Evolutionary conservation across 2,797 vertebrate species (phyloP), one percentile per base, ranked within the genome.

Genomic region (Girardinus metallicus): DNA sequence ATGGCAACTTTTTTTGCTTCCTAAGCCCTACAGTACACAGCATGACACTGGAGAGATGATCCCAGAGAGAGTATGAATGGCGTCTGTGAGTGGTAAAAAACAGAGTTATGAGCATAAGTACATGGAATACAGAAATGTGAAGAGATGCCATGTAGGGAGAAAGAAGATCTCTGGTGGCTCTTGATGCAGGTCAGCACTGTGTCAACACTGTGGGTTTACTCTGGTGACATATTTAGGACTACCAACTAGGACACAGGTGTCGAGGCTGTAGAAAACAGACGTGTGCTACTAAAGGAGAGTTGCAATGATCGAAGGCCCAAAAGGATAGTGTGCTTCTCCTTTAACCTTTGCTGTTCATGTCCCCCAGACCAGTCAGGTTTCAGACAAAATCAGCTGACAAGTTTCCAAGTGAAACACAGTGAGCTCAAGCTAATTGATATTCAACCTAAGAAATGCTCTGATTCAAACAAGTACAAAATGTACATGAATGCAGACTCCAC

Each of bases 161-260:
- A 21, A 41, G 0, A 23, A 46, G 0, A 49, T 79, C 75, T 84
- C 79, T 73, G 62, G 62, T 76, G 83, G 76, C 70, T 80, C 49
- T 75, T 64, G 73, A 81, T 55, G 70, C 47, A 43, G 53, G 51
- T 76, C 70, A 57, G n/a, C 79, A 83, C 66, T 78, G 74, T 12
- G 41, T 88, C 80, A 36, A 68, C 34, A 62, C 44, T 23, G 36
- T 55, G 23, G 73, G 39, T 46, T 83, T 82, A 71, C 86, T 81
- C 83, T 80, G 43, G 31, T 12, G 80, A 88, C 81, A 80, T 74
- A 87, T 88, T 92, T 88, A 82, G 87, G 76, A 60, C 83, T 86
- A 86, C 80, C 83, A 90, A 87, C 80, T 82, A 91, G 91, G 84
- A 86, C 90, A 90, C 88, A 85, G 79, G 83, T 86, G 83, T 78